Evolutionary conservation across 2,888 invertebrate genomes (phyloP).

Genomic region (Sarcophaga caerulescens): DNA sequence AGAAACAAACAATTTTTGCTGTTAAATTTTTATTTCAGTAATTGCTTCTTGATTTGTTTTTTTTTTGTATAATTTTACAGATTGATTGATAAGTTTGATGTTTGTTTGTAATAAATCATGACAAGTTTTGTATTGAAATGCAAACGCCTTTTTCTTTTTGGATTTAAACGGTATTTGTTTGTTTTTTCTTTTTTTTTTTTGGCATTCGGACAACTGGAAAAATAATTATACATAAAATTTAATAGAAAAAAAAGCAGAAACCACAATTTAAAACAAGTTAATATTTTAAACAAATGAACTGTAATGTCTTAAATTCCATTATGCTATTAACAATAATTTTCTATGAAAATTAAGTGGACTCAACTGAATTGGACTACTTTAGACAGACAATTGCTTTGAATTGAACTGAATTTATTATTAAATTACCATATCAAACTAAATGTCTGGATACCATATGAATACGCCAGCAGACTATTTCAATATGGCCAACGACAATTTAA

Average conservation of each 20-base stretch:
- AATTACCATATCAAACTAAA: conserved; percentile 46
- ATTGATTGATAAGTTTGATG: conserved; percentile 43
- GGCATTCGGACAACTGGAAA: conserved; percentile 15
- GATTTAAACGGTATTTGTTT: neutral
- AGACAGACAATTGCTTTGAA: conserved; percentile 38
- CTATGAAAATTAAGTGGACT: conserved; percentile 8
- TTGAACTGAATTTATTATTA: conserved; percentile 34
- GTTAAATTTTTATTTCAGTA: neutral
- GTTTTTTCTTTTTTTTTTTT: conserved; percentile 15
- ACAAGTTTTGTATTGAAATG: conserved; percentile 37
- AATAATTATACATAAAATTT: neutral
- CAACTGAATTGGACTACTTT: conserved; percentile 46
- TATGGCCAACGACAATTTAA: conserved; percentile 64
- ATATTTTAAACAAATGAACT: conserved; percentile 14
- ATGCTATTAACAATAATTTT: conserved; percentile 21
- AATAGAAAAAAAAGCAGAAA: neutral
- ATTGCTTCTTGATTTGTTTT: neutral
- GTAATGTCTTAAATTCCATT: conserved; percentile 11
- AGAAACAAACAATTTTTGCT: neutral
- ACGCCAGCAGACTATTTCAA: conserved; percentile 14
- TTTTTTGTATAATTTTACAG: conserved; percentile 12
- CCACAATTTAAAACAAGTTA: conserved; percentile 43
- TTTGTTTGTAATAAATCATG: conserved; percentile 43
- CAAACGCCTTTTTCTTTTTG: conserved; percentile 20
- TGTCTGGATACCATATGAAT: neutral